phyloP scores from a whole-genome alignment of 2,113 vertebrate genomes.

The Alaudala cheleensis region DNA sequence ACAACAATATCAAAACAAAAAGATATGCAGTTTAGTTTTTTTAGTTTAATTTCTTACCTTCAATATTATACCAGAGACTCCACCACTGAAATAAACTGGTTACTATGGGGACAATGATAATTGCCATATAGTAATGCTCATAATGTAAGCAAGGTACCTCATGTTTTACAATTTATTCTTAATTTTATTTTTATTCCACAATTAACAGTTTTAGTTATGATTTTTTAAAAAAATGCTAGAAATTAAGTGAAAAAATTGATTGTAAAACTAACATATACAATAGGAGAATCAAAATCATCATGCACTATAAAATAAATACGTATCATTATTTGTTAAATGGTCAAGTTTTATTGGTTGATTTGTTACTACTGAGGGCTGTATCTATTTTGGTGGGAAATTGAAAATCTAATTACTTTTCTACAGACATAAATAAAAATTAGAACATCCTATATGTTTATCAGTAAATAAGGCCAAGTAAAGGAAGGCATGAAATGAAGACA shows the following conservation, averaged over 20 bases:
- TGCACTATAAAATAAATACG: not conserved
- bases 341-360: not conserved
- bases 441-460: not conserved
- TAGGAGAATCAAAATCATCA: not conserved
- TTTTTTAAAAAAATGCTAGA: not conserved
- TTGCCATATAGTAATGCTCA: not conserved
- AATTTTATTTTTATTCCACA: not conserved
- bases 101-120: not conserved
- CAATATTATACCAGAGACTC: not conserved
- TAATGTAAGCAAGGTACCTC: not conserved
- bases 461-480: not conserved
- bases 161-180: not conserved
- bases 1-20: not conserved
- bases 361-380: not conserved
- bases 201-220: not conserved
- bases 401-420: not conserved
- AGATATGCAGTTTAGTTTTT: not conserved
- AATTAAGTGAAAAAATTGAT: not conserved
- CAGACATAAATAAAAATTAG: not conserved
- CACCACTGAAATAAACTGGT: not conserved
- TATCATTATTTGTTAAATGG: not conserved
- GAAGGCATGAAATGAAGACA: not conserved
- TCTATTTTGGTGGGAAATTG: not conserved
- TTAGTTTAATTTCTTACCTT: not conserved
- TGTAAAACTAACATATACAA: not conserved